Conservation (phyloP, 2,888 invertebrate genomes). For the Galerucella nymphaeae region DNA sequence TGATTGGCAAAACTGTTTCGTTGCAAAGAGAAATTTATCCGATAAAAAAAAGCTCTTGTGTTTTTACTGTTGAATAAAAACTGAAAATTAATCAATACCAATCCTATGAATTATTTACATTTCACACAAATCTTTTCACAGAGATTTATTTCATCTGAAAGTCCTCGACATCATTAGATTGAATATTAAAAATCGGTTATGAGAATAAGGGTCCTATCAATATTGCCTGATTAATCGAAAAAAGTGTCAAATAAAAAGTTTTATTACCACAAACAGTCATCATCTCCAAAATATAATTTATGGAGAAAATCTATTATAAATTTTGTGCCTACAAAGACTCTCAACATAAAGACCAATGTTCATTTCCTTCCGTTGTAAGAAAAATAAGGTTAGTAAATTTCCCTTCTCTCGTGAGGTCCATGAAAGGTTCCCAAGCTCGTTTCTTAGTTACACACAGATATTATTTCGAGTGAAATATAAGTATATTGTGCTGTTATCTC, state of each 20-base stretch:
- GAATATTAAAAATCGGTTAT: slow-evolving; percentile 16
- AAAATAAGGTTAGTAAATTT: slow-evolving; percentile 42
- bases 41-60: too few species aligned
- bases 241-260: slow-evolving; percentile 36
- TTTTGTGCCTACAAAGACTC: slow-evolving; percentile 45
- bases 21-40: too few species aligned
- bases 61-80: neutral
- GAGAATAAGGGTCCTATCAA: slow-evolving; percentile 27
- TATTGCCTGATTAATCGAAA: slow-evolving; percentile 38
- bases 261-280: slow-evolving; percentile 33
- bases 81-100: neutral
- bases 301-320: slow-evolving; percentile 50
- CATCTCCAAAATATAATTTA: slow-evolving; percentile 47
- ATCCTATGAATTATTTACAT: neutral
- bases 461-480: slow-evolving; percentile 28
- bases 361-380: slow-evolving; percentile 37
- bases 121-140: neutral
- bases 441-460: slow-evolving; percentile 30
- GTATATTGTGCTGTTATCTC: slow-evolving; percentile 17
- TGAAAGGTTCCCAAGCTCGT: slow-evolving; percentile 28
- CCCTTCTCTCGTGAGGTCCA: slow-evolving; percentile 32
- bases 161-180: slow-evolving; percentile 14
- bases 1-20: too few species aligned
- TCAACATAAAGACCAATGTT: slow-evolving; percentile 42
- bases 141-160: too few species aligned